phyloP scores from a whole-genome alignment of 2,888 invertebrate genomes.

The Sericinus montela region DNA sequence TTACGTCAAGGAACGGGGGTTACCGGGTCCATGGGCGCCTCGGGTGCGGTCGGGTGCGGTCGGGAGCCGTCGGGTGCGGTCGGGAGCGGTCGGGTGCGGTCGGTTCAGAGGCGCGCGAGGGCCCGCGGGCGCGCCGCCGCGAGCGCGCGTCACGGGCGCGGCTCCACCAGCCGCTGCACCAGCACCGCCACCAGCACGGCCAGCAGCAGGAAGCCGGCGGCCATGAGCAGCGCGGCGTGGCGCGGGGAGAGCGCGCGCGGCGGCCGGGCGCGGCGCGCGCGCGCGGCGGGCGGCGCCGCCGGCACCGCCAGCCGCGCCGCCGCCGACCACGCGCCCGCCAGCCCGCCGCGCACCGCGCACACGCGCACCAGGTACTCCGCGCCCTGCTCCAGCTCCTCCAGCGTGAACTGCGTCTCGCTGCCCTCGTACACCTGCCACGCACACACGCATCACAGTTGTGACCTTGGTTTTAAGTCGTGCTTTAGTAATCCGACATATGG shows the following conservation, averaged over 20 bases:
- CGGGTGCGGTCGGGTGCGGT: too few species aligned
- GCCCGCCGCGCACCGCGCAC: constrained; percentile 84
- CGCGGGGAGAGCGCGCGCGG: constrained; percentile 77
- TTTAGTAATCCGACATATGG: too few species aligned
- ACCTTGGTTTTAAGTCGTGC: too few species aligned
- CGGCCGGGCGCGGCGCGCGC: constrained; percentile 80
- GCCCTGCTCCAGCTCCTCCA: constrained; percentile 85
- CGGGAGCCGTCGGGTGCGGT: neutral
- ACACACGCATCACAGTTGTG: too few species aligned
- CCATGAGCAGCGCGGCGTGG: constrained; percentile 82
- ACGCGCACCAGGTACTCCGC: constrained; percentile 88
- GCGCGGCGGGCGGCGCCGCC: constrained; percentile 62
- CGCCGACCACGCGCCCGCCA: constrained; percentile 86
- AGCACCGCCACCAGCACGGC: constrained; percentile 81
- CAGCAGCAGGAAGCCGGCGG: constrained; percentile 79
- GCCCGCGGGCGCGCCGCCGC: constrained; percentile 57
- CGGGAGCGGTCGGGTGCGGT: neutral
- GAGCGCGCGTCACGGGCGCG: constrained; percentile 69
- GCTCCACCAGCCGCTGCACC: constrained; percentile 77
- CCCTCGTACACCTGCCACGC: constrained; percentile 83
- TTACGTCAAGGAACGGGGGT: too few species aligned
- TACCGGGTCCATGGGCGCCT: too few species aligned
- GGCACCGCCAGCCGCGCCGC: constrained; percentile 75
- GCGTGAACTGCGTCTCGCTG: constrained; percentile 78
- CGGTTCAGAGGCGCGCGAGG: constrained; percentile 48